phyloP scores from a whole-genome alignment of 2,113 vertebrate genomes.

The Regulus satrapa region DNA sequence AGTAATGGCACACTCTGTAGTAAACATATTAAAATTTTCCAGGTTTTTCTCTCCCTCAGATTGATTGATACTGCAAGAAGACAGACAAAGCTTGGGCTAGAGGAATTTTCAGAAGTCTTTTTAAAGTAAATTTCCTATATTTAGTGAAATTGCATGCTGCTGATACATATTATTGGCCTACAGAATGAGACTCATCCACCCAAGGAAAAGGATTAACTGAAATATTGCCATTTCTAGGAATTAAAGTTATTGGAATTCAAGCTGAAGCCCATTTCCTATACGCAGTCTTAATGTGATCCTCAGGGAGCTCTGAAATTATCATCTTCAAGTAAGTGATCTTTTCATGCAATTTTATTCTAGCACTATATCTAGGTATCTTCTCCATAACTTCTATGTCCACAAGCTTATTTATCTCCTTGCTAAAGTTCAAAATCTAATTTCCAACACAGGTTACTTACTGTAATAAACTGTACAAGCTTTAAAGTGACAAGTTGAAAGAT shows the following conservation, averaged over 20 bases:
- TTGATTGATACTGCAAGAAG: background rate
- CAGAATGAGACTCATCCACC: background rate
- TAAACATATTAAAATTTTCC: background rate
- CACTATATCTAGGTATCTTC: constrained; percentile 68
- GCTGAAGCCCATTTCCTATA: constrained; percentile 36
- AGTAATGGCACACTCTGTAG: background rate
- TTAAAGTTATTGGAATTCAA: constrained; percentile 55
- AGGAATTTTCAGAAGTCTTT: background rate
- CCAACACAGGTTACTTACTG: constrained; percentile 79
- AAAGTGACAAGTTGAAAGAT: constrained; percentile 81
- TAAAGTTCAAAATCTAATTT: constrained; percentile 83
- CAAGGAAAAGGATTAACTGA: constrained; percentile 1
- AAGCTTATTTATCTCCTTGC: constrained; percentile 78
- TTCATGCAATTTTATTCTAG: constrained; percentile 66
- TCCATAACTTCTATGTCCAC: constrained; percentile 66
- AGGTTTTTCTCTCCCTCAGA: background rate
- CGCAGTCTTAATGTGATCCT: constrained; percentile 45
- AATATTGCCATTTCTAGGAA: constrained; percentile 37
- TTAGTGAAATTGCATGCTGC: background rate
- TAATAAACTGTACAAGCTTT: constrained; percentile 80
- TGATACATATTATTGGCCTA: background rate
- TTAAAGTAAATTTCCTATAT: background rate
- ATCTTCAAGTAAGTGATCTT: constrained; percentile 65
- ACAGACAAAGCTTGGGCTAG: background rate
- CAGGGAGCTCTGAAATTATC: constrained; percentile 57